Conservation (phyloP, 2,113 vertebrate genomes). For the Triplophysa rosa region DNA sequence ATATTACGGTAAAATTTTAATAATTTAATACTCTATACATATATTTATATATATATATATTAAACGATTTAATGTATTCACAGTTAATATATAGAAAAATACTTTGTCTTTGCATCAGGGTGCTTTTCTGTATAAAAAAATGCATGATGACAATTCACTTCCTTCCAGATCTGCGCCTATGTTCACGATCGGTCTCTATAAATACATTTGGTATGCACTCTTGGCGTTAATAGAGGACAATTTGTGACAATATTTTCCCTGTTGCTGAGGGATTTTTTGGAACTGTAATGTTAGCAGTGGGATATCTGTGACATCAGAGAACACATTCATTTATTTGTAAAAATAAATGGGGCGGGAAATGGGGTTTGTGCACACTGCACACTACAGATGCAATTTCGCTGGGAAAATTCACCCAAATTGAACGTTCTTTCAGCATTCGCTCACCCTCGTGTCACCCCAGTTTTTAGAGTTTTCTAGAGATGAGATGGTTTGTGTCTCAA, state of each 20-base stretch:
- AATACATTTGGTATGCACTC: conserved; percentile 10
- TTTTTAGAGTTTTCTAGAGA: neutral
- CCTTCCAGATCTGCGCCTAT: neutral
- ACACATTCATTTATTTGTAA: conserved; percentile 46
- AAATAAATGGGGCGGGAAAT: conserved; percentile 49
- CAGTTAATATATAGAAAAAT: too few species aligned
- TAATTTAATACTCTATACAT: too few species aligned
- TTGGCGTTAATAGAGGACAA: conserved; percentile 6
- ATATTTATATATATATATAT: too few species aligned
- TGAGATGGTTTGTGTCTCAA: conserved; percentile 7
- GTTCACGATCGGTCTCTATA: conserved; percentile 10
- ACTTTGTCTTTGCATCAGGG: too few species aligned
- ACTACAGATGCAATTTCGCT: conserved; percentile 21
- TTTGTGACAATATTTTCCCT: conserved; percentile 37
- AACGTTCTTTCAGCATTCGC: too few species aligned
- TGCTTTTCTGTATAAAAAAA: neutral
- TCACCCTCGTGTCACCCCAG: too few species aligned
- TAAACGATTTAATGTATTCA: too few species aligned
- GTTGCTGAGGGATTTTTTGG: conserved; percentile 39
- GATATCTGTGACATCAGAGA: conserved; percentile 38
- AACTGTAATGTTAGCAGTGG: neutral
- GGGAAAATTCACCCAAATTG: conserved; percentile 12
- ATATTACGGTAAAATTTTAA: too few species aligned
- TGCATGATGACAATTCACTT: neutral
- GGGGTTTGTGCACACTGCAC: conserved; percentile 8